Evolutionary conservation across 1,140 invertebrate genomes (phyloP).

Genomic region (Calliphora vicina): DNA sequence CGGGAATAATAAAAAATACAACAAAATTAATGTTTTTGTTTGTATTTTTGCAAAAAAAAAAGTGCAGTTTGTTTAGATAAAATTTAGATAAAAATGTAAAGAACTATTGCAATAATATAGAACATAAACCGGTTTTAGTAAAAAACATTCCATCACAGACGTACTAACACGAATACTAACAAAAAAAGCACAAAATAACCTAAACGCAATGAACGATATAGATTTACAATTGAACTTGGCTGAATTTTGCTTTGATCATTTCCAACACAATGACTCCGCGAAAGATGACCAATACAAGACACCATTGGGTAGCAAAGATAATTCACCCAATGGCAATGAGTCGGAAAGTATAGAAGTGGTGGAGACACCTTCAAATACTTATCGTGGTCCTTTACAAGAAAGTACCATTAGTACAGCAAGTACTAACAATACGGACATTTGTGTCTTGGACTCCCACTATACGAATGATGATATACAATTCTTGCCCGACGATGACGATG

Average conservation of each 20-base stretch:
- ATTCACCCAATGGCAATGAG: slow-evolving; percentile 5
- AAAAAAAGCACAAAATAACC: no score
- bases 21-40: no score
- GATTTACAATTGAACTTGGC: slow-evolving; percentile 21
- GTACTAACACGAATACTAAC: no score
- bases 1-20: no score
- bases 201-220: background rate
- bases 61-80: no score
- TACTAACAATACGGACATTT: slow-evolving; percentile 32
- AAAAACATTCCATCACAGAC: no score
- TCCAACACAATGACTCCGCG: background rate
- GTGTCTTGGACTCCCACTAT: slow-evolving; percentile 25
- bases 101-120: no score
- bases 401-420: slow-evolving; percentile 20
- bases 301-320: background rate
- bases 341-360: slow-evolving; percentile 25
- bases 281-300: slow-evolving; percentile 26
- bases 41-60: no score
- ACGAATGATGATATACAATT: slow-evolving; percentile 24
- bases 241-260: slow-evolving; percentile 19
- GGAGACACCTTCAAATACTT: background rate
- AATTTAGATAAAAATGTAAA: no score
- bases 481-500: slow-evolving; percentile 2
- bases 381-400: background rate
- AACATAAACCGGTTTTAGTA: no score